Evolutionary conservation across 2,888 invertebrate species (phyloP), one percentile per base, ranked within the genome.

Genomic region (Oeneis ivallda): DNA sequence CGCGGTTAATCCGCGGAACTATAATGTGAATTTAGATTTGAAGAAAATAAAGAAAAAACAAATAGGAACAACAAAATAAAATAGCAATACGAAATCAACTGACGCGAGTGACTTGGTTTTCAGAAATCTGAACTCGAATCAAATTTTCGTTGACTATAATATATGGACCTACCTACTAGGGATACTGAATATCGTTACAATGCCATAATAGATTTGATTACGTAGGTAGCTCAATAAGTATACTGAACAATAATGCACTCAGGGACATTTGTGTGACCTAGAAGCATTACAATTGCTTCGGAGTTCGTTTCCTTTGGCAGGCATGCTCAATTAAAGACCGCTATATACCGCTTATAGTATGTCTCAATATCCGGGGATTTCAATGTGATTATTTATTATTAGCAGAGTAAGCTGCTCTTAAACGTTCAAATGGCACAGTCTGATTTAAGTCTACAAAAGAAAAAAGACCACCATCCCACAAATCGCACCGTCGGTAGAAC

Each of bases 251-350:
- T 52, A 66, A 57, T 41, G 58, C 65, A 62, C 49, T 64, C 65
- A 62, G 53, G 59, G 67, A 62, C 58, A 68, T 68, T 57, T 53
- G 64, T 61, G 64, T 67, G 67, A 65, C 67, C 67, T 65, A 64
- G 61, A 67, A 67, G 65, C 58, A 58, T 47, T 57, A 62, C 43
- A 64, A 64, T 61, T 37, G 54, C 56, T 32, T 11, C 37, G 50
- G 49, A 26, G 59, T 11, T 50, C 52, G 63, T 52, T 64, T 56
- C 52, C 57, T 57, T n/a, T 56, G 15, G 7, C 56, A 37, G 26
- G 10, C 45, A 56, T 15, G 41, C 17, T 58, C 37, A 47, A 47
- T 37, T 47, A 49, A 39, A 26, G 39, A 34, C 53, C 49, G 34
- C 26, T 11, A 17, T 11, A 17, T 53, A 53, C 39, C 54, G 15